Evolutionary conservation across 2,113 vertebrate genomes (phyloP).

Genomic region (Poecilia latipinna): DNA sequence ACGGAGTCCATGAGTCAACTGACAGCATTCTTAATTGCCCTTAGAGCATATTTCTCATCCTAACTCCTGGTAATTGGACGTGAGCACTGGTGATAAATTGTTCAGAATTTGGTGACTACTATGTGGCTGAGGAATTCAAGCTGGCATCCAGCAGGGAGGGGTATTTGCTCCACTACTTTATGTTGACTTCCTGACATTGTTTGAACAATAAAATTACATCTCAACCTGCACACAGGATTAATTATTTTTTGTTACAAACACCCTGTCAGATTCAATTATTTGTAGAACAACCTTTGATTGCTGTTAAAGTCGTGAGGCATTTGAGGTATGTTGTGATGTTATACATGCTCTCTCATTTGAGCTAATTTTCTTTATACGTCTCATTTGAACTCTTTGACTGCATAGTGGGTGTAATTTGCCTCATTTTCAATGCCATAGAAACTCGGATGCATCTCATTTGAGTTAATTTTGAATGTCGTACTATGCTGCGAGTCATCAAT

Average conservation of each 20-base stretch:
- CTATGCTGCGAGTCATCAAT: too few relatives aligned
- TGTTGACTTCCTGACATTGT: neutral
- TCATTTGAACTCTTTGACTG: too few relatives aligned
- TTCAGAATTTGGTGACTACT: conserved; percentile 54
- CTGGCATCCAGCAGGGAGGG: conserved; percentile 20
- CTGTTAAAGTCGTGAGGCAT: too few relatives aligned
- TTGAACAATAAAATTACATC: neutral
- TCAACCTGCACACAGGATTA: neutral
- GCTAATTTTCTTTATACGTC: too few relatives aligned
- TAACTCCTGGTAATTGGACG: conserved; percentile 64
- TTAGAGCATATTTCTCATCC: conserved; percentile 64
- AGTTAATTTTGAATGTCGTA: too few relatives aligned
- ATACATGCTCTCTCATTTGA: too few relatives aligned
- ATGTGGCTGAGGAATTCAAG: conserved; percentile 50
- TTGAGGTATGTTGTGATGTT: too few relatives aligned
- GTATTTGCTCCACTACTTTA: neutral
- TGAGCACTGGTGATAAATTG: conserved; percentile 69
- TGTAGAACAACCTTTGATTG: too few relatives aligned
- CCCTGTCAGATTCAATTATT: too few relatives aligned
- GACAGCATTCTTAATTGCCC: conserved; percentile 67
- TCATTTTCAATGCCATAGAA: too few relatives aligned
- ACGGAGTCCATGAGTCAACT: conserved; percentile 43
- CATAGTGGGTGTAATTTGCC: too few relatives aligned
- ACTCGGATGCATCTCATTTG: too few relatives aligned
- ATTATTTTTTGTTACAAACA: neutral